Conservation (phyloP, 2,797 vertebrate species). For the Coregonus ussuriensis region DNA sequence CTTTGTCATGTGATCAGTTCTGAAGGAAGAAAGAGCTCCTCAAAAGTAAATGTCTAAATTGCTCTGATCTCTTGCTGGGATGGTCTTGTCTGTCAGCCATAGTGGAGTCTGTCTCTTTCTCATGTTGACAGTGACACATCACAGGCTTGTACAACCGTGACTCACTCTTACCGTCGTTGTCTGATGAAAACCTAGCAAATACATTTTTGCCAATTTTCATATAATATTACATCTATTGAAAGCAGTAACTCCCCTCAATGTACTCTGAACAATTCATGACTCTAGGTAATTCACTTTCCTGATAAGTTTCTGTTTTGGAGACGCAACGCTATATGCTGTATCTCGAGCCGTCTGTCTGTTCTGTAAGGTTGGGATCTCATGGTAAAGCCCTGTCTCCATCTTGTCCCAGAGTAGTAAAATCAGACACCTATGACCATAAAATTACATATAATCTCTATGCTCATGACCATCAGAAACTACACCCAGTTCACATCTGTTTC, state of each 20-base stretch:
- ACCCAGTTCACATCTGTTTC: background rate
- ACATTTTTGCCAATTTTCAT: too few species aligned
- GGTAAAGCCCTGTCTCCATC: slow-evolving; percentile 24
- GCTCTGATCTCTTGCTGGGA: background rate
- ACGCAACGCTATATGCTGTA: slow-evolving; percentile 16
- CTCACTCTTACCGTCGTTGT: slow-evolving; percentile 27
- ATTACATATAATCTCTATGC: background rate
- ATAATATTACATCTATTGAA: too few species aligned
- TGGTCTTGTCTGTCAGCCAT: background rate
- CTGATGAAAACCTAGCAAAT: too few species aligned
- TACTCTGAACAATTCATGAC: too few species aligned
- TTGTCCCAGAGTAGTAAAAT: background rate
- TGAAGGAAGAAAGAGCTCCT: background rate
- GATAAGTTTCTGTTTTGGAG: too few species aligned
- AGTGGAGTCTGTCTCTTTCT: background rate
- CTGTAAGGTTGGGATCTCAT: slow-evolving; percentile 48
- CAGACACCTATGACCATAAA: background rate
- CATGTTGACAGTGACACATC: background rate
- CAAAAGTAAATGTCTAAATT: background rate
- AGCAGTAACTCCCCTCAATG: too few species aligned
- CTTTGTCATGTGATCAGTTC: background rate
- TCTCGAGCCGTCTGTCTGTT: slow-evolving; percentile 40
- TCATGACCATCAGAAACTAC: background rate
- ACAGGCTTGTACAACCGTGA: slow-evolving; percentile 34
- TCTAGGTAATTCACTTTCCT: too few species aligned